Evolutionary conservation across 2,113 vertebrate species (phyloP).

Genomic region (Elephas maximus): DNA sequence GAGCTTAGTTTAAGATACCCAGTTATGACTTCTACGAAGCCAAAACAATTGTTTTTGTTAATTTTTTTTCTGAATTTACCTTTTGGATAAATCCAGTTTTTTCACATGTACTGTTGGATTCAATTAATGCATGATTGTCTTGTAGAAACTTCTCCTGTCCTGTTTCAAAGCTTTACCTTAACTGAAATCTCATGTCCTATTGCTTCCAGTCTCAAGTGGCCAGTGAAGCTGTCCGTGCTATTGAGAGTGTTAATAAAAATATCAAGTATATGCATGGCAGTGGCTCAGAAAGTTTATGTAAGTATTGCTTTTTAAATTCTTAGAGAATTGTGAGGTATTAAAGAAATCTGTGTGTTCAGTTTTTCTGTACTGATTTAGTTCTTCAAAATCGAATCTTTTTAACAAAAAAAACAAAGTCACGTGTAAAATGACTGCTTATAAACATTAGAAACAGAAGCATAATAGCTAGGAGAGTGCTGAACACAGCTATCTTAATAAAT

Average conservation of each 20-base stretch:
- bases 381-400: constrained; percentile 41
- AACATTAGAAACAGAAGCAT: constrained; percentile 24
- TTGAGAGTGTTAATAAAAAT: constrained; percentile 87
- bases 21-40: constrained; percentile 39
- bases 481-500: background rate
- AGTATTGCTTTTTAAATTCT: constrained; percentile 83
- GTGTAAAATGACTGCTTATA: background rate
- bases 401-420: background rate
- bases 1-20: background rate
- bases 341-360: background rate
- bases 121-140: constrained; percentile 8
- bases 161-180: constrained; percentile 43
- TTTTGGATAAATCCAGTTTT: constrained; percentile 40
- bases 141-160: background rate
- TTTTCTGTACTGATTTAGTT: constrained; percentile 8
- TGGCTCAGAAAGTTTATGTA: constrained; percentile 94
- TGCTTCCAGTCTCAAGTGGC: constrained; percentile 91
- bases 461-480: background rate
- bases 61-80: constrained; percentile 46
- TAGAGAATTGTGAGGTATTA: background rate
- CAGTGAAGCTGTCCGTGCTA: constrained; percentile 90
- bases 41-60: constrained; percentile 20
- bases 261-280: constrained; percentile 90
- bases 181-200: constrained; percentile 51
- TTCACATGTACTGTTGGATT: background rate